A percentile compares a stretch with the other conserved stretches of the same genome.
Evolutionary conservation across 2,888 invertebrate genomes (phyloP).

Genomic region (Ellobium chinense): DNA sequence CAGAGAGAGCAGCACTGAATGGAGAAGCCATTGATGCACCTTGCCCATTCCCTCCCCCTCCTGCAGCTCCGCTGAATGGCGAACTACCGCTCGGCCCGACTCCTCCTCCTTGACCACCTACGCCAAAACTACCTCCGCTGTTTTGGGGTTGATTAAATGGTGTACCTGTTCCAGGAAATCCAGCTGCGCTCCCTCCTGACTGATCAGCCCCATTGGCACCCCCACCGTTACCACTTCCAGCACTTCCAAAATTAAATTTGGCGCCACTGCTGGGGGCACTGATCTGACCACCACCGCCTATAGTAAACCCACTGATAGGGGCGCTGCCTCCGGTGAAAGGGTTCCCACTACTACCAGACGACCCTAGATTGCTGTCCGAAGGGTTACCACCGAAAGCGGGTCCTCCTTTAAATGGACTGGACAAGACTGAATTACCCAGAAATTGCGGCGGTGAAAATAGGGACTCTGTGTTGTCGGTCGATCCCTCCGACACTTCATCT

Average conservation of each 20-base stretch:
- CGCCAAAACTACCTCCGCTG: background rate
- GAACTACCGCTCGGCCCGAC: background rate
- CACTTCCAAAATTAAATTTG: conserved; percentile 11
- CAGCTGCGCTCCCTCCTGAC: background rate
- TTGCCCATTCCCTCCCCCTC: background rate
- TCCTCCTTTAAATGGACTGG: background rate
- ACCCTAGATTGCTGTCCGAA: background rate
- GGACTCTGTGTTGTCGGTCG: background rate
- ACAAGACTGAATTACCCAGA: background rate
- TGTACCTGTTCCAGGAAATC: conserved; percentile 5
- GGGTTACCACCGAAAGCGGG: background rate
- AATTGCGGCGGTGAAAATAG: conserved; percentile 1
- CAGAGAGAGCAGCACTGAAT: background rate
- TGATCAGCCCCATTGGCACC: background rate
- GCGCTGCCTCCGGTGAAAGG: background rate
- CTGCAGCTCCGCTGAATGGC: background rate
- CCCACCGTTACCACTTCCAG: background rate
- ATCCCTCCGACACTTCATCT: background rate
- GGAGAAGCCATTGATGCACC: background rate
- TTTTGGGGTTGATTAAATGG: background rate
- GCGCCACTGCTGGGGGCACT: conserved; percentile 12
- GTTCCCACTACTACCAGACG: conserved; percentile 4
- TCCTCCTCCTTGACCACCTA: background rate
- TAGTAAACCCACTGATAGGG: conserved; percentile 8
- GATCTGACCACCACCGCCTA: conserved; percentile 10